phyloP scores from a whole-genome alignment of 2,888 invertebrate genomes.

The Chironomus riparius region DNA sequence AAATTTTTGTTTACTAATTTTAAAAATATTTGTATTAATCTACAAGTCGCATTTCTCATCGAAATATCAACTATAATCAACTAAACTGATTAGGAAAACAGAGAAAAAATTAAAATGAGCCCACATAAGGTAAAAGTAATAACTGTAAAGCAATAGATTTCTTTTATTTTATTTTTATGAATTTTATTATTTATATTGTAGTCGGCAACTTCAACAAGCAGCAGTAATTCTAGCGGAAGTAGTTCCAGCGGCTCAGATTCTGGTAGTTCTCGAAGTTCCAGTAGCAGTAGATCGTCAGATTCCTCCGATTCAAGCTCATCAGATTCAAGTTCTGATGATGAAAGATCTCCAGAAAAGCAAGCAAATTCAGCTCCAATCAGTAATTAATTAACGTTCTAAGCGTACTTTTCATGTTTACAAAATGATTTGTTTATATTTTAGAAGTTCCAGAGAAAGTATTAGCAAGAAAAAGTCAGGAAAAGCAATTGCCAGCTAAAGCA shows the following conservation, averaged over 20 bases:
- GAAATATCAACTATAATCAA: too few species aligned
- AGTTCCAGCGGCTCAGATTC: not conserved
- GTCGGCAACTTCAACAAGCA: slow-evolving; percentile 17
- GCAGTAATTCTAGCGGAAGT: not conserved
- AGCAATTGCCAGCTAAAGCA: not conserved
- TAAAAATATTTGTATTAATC: too few species aligned
- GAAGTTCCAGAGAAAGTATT: not conserved
- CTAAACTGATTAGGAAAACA: too few species aligned
- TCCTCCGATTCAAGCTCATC: slow-evolving; percentile 9
- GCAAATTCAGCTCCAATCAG: not conserved
- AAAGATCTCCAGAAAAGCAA: slow-evolving; percentile 10
- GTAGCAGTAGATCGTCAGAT: slow-evolving; percentile 3
- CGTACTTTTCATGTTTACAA: not conserved
- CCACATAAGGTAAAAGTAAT: not conserved
- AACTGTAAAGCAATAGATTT: not conserved
- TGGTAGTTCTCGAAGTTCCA: not conserved
- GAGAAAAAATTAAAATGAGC: not conserved
- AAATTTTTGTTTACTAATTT: too few species aligned
- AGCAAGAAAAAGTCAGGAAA: slow-evolving; percentile 14
- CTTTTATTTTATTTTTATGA: not conserved
- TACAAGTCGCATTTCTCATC: too few species aligned
- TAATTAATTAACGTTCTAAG: not conserved
- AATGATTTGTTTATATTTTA: not conserved
- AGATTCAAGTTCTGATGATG: not conserved
- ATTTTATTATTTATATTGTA: not conserved